Percentiles rank a stretch among this genome's conserved stretches.
Evolutionary conservation across 2,797 vertebrate genomes (phyloP).

Genomic region (Molossus alvarezi): DNA sequence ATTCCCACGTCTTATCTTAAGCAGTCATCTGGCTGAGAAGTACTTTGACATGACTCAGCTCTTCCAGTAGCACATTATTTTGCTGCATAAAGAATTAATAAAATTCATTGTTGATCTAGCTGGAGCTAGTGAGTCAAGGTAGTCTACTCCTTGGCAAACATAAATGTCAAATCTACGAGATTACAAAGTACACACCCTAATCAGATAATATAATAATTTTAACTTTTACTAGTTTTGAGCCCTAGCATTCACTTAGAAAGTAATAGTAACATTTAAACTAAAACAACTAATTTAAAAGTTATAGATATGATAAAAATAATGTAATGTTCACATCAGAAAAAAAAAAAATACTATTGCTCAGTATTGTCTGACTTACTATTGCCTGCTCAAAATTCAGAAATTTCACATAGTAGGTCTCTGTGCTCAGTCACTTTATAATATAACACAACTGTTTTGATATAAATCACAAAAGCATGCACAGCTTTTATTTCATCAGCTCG

Average conservation of each 20-base stretch:
- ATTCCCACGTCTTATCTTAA: not conserved
- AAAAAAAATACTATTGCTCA: not conserved
- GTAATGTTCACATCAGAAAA: not conserved
- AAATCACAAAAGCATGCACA: not conserved
- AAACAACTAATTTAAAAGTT: not conserved
- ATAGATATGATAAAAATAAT: not conserved
- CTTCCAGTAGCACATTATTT: conserved; percentile 41
- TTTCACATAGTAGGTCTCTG: not conserved
- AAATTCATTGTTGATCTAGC: conserved; percentile 20
- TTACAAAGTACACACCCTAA: not conserved
- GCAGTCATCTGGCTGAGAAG: conserved; percentile 11
- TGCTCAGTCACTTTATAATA: not conserved
- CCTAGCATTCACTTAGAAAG: not conserved
- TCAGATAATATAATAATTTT: not conserved
- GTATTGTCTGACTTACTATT: not conserved
- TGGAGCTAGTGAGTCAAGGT: not conserved
- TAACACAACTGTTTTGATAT: not conserved
- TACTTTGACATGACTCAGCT: not conserved
- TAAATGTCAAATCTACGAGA: not conserved
- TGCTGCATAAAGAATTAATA: conserved; percentile 2
- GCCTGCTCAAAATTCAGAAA: conserved; percentile 9
- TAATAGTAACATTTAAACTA: not conserved
- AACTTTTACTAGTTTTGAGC: not conserved
- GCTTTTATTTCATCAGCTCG: not conserved
- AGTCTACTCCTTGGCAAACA: not conserved